phyloP scores from a whole-genome alignment of 2,888 invertebrate genomes.

The Venustoraphidia nigricollis region DNA sequence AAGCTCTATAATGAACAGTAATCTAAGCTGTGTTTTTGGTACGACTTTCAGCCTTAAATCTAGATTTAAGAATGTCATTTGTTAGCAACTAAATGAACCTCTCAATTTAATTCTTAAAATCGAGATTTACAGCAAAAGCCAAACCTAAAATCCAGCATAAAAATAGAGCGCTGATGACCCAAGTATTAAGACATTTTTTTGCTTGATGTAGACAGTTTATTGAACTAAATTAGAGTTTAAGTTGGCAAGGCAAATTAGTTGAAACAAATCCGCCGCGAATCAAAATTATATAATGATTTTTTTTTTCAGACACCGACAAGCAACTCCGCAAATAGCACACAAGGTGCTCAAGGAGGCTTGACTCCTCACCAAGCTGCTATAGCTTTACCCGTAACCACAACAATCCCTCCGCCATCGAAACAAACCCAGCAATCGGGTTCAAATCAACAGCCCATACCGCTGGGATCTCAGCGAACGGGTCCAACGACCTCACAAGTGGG shows the following conservation, averaged over 20 bases:
- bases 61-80: no score
- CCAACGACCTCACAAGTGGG: constrained; percentile 15
- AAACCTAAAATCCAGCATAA: no score
- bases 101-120: no score
- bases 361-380: constrained; percentile 25
- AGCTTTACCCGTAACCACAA: constrained; percentile 23
- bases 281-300: constrained; percentile 10
- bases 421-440: constrained; percentile 9
- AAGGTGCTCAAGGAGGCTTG: constrained; percentile 15
- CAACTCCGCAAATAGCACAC: constrained; percentile 20
- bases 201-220: no score
- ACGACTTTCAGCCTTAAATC: no score
- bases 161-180: no score
- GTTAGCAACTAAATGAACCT: no score
- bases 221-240: no score
- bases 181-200: background rate
- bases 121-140: no score
- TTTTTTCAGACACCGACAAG: constrained; percentile 15
- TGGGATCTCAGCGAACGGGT: constrained; percentile 16
- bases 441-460: constrained; percentile 15
- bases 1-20: no score
- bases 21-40: no score
- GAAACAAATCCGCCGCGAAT: background rate
- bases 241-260: no score
- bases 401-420: constrained; percentile 20